These are phyloP conservation scores for Rhabditoides inermis DNA, from an alignment of 2,888 invertebrate genomes.

Conservation along the genomic window DNA sequence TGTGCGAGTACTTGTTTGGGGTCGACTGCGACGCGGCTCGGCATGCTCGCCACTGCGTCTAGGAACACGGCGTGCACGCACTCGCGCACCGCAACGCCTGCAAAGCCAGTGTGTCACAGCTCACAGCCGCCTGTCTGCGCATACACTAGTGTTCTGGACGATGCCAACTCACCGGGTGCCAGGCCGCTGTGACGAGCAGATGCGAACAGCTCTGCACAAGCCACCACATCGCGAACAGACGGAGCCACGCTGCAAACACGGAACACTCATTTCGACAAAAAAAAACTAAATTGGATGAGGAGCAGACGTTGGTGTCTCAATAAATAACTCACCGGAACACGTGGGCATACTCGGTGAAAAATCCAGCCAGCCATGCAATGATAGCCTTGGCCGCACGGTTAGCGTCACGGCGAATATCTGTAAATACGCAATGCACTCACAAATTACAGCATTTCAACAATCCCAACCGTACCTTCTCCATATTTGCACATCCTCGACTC, in stretches of 20 bases:
- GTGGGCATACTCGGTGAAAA: conserved; percentile 28
- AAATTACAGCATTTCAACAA: not conserved
- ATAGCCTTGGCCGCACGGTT: conserved; percentile 21
- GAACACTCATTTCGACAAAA: not conserved
- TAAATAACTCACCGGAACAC: conserved; percentile 24
- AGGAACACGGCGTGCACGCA: conserved; percentile 67
- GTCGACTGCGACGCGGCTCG: conserved; percentile 72
- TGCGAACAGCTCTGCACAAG: conserved; percentile 59
- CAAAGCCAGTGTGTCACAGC: too few species aligned
- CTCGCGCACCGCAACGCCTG: conserved; percentile 42
- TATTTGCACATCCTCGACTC: conserved; percentile 54
- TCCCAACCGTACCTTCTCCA: not conserved
- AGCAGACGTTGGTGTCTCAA: too few species aligned
- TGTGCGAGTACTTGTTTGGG: conserved; percentile 15
- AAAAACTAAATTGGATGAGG: too few species aligned
- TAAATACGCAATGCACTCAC: too few species aligned
- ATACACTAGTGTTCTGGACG: too few species aligned
- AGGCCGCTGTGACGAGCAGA: not conserved
- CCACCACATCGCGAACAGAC: conserved; percentile 61
- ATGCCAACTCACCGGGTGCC: too few species aligned
- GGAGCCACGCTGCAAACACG: conserved; percentile 11
- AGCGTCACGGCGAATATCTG: too few species aligned
- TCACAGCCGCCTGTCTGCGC: too few species aligned
- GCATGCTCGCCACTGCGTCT: conserved; percentile 79
- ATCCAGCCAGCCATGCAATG: conserved; percentile 28